Conservation (phyloP, 2,113 vertebrate species). For the Barbus barbus region DNA sequence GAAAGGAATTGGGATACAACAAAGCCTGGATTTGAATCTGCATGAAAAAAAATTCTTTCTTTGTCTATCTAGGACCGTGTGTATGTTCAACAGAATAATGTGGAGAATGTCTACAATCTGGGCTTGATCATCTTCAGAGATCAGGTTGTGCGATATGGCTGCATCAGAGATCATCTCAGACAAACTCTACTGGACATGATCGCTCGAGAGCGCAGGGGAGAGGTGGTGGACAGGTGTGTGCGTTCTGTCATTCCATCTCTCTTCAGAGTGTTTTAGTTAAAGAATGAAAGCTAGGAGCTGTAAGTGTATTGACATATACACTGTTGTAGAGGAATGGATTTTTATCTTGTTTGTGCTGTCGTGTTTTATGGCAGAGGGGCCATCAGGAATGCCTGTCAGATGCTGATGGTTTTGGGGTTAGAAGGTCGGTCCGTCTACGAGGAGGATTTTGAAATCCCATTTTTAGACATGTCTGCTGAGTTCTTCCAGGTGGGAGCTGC, state of each 20-base stretch:
- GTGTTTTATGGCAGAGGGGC: slow-evolving; percentile 79
- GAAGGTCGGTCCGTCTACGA: slow-evolving; percentile 95
- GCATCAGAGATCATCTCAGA: slow-evolving; percentile 91
- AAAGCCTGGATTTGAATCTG: neutral
- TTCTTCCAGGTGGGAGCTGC: slow-evolving; percentile 89
- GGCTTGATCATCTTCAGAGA: slow-evolving; percentile 97
- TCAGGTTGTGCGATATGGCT: slow-evolving; percentile 93
- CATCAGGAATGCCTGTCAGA: slow-evolving; percentile 97
- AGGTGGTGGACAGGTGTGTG: slow-evolving; percentile 92
- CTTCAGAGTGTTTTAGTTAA: neutral
- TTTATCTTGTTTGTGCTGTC: neutral
- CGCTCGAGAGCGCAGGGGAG: slow-evolving; percentile 92
- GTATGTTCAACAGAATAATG: slow-evolving; percentile 96
- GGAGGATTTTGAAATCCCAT: slow-evolving; percentile 95
- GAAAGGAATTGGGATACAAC: too few species aligned
- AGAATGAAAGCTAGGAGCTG: neutral
- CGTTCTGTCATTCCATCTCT: neutral
- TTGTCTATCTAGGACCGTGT: slow-evolving; percentile 75
- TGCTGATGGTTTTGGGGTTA: slow-evolving; percentile 97
- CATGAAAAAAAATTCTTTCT: neutral
- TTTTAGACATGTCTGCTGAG: slow-evolving; percentile 98
- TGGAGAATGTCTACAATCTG: slow-evolving; percentile 97
- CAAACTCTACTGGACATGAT: slow-evolving; percentile 97
- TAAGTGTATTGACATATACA: neutral
- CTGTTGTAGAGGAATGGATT: neutral